phyloP scores from a whole-genome alignment of 2,113 vertebrate species.

The Peromyscus maniculatus region DNA sequence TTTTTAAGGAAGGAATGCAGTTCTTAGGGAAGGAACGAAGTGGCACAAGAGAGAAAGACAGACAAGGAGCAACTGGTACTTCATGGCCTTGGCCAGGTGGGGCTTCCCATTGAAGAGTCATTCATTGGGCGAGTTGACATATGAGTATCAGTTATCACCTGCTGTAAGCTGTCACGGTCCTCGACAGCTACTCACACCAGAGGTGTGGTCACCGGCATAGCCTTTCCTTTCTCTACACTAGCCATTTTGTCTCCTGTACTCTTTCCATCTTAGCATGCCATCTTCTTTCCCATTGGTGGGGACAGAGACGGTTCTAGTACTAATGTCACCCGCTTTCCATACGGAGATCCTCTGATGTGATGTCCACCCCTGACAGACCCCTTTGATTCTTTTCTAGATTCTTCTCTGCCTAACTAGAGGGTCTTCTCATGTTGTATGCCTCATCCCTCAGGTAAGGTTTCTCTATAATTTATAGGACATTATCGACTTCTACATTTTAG shows the following conservation, averaged over 20 bases:
- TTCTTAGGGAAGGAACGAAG: too few relatives aligned
- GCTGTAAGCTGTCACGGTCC: too few relatives aligned
- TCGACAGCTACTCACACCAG: background rate
- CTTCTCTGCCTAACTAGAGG: background rate
- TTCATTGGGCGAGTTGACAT: too few relatives aligned
- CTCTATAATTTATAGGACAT: slow-evolving; percentile 25
- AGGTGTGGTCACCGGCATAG: background rate
- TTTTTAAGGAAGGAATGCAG: too few relatives aligned
- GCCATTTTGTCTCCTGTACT: background rate
- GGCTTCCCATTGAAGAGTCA: too few relatives aligned
- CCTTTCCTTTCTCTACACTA: background rate
- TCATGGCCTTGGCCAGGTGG: too few relatives aligned
- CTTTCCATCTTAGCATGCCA: background rate
- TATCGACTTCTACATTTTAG: slow-evolving; percentile 46
- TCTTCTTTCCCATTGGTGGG: background rate
- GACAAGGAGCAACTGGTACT: too few relatives aligned
- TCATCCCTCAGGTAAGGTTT: background rate
- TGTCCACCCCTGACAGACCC: background rate
- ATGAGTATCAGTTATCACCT: too few relatives aligned
- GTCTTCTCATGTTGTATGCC: background rate
- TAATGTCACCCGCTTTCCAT: background rate
- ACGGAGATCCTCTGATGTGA: background rate
- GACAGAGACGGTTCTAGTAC: background rate
- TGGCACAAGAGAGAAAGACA: too few relatives aligned
- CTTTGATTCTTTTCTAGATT: background rate